Base-by-base conservation (phyloP, 2,113 vertebrate species). In the Ptyas mucosa region DNA sequence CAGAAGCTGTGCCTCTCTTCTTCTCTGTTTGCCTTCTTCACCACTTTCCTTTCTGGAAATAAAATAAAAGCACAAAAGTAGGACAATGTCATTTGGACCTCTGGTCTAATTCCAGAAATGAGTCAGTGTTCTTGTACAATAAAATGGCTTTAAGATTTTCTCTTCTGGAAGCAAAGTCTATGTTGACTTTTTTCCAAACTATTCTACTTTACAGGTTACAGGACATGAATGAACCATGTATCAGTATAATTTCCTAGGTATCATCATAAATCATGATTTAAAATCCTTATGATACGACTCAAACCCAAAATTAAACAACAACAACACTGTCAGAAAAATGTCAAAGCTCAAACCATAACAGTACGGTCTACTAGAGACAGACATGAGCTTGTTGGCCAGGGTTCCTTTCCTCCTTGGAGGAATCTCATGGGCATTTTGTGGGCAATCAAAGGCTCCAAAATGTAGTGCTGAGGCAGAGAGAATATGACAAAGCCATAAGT, bases 161-260 rank as follows among this genome's bases (percentile, higher is more conserved):
- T 69, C 14, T 69, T n/a, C 64, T 75, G 5, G n/a, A 34, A 75
- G 64, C 64, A 75, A 75, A 18, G 87, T 88, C 92, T 89, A 87
- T 52, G 88, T 90, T 93, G 88, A 90, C 92, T 61, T 0, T 2
- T 29, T 87, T 95, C 94, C 94, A 89, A 91, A 64, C 21, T 75
- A 75, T 93, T 46, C 24, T 49, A 46, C 75, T 91, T 14, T 91
- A 34, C 85, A 1, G 86, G 46, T 55, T 85, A 55, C 61, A 89
- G 58, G 81, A 91, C 93, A 88, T 1, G 24, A 91, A 95, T 51
- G 26, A 89, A 94, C 87, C 86, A 58, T 81, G 14, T 93, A 46
- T 90, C 94, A 92, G 6, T n/a, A 69, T 14, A 85, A 43, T 91
- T 93, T 91, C 95, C 54, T 61, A 89, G 53, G 23, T 94, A 95